These are phyloP conservation scores for Cantharis lateralis DNA, from an alignment of 2,888 invertebrate genomes.

Conservation along the genomic window DNA sequence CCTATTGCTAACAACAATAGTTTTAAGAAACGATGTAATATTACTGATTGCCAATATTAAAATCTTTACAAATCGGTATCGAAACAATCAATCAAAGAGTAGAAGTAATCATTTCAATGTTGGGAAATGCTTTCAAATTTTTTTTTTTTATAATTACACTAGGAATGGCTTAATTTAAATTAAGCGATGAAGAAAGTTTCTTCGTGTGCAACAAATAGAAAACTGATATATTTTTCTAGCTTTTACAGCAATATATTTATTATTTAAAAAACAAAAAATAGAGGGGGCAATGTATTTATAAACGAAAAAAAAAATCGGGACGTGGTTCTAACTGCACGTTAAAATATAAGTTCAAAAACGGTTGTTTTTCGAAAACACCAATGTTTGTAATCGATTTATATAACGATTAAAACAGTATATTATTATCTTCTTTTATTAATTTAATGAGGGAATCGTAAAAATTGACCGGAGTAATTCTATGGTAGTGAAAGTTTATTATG, in stretches of 20 bases:
- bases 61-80: conserved; percentile 18
- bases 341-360: too few species aligned
- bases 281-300: too few species aligned
- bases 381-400: not conserved
- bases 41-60: conserved; percentile 14
- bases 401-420: not conserved
- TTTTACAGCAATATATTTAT: too few species aligned
- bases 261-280: too few species aligned
- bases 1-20: conserved; percentile 25
- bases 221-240: too few species aligned
- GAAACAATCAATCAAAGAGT: conserved; percentile 18
- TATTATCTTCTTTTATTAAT: not conserved
- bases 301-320: too few species aligned
- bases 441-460: not conserved
- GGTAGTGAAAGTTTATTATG: not conserved
- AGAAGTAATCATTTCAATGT: not conserved
- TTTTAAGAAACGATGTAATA: not conserved
- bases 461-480: not conserved
- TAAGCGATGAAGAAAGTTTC: not conserved
- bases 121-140: not conserved
- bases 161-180: not conserved
- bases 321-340: not conserved
- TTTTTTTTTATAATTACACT: not conserved
- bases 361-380: too few species aligned
- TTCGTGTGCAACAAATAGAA: too few species aligned